phyloP scores from a whole-genome alignment of 1,140 invertebrate species.

The Amyelois transitella region DNA sequence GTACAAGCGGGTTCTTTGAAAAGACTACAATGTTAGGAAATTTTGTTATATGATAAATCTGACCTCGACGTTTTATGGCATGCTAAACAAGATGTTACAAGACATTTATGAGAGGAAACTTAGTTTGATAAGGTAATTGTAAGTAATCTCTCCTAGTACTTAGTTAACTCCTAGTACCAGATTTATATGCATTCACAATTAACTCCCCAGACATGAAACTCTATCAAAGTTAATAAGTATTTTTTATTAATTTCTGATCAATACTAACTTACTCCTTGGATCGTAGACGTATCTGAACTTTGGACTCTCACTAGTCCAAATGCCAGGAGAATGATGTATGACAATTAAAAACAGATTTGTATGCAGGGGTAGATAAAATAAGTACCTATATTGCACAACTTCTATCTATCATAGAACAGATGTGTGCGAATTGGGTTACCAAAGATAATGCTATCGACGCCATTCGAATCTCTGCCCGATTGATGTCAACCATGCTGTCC shows the following conservation, averaged over 20 bases:
- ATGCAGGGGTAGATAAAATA: not conserved
- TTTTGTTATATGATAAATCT: not conserved
- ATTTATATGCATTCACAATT: too few relatives aligned
- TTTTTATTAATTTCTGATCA: too few relatives aligned
- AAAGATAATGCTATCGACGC: constrained; percentile 42
- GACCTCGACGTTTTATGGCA: not conserved
- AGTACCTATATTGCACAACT: constrained; percentile 20
- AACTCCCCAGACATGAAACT: too few relatives aligned
- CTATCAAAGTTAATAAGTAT: too few relatives aligned
- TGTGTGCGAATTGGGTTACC: constrained; percentile 66
- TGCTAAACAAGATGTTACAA: not conserved
- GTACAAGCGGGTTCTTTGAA: too few relatives aligned
- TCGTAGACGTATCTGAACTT: too few relatives aligned
- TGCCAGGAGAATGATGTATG: not conserved
- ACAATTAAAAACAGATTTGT: not conserved
- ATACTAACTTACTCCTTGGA: too few relatives aligned
- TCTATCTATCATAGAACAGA: constrained; percentile 44
- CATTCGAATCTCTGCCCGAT: constrained; percentile 2
- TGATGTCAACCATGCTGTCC: not conserved
- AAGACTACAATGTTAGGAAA: not conserved
- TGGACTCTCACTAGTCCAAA: too few relatives aligned
- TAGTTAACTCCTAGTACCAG: too few relatives aligned
- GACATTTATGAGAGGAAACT: not conserved
- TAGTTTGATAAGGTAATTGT: too few relatives aligned
- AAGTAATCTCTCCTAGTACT: too few relatives aligned